Conservation (phyloP, 1,140 invertebrate genomes). For the Lordiphosa mommai region DNA sequence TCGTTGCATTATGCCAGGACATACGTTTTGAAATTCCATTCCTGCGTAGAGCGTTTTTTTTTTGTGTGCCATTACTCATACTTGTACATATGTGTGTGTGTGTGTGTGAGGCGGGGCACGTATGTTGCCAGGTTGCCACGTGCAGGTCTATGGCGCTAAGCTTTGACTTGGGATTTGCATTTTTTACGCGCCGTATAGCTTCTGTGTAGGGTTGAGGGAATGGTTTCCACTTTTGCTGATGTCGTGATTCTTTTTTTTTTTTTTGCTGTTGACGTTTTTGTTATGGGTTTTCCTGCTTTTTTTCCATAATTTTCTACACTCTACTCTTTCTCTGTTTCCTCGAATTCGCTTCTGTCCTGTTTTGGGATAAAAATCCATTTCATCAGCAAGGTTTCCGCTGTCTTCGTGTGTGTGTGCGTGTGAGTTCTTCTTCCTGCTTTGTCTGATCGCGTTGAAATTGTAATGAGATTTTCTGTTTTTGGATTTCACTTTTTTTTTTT, state of each 20-base stretch:
- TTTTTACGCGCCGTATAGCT: slow-evolving; percentile 61
- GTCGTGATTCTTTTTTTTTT: slow-evolving; percentile 48
- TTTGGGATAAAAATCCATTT: slow-evolving; percentile 77
- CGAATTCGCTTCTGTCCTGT: slow-evolving; percentile 49
- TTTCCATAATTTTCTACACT: slow-evolving; percentile 35
- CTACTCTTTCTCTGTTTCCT: slow-evolving; percentile 2
- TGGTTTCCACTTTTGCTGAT: slow-evolving; percentile 63
- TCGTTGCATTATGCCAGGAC: slow-evolving; percentile 70
- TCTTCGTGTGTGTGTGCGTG: slow-evolving; percentile 10
- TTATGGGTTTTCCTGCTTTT: slow-evolving; percentile 36
- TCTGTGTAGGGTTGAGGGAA: slow-evolving; percentile 3
- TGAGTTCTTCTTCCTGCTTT: slow-evolving; percentile 40
- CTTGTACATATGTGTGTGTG: slow-evolving; percentile 8
- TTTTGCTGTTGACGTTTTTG: slow-evolving; percentile 41
- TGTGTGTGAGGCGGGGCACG: not conserved
- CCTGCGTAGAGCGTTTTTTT: slow-evolving; percentile 51
- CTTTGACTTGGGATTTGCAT: slow-evolving; percentile 77
- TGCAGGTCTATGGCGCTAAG: slow-evolving; percentile 58
- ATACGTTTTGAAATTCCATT: slow-evolving; percentile 75
- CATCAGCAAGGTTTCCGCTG: slow-evolving; percentile 65
- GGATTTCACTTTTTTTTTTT: slow-evolving; percentile 1
- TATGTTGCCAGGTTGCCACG: slow-evolving; percentile 67
- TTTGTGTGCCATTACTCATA: slow-evolving; percentile 50
- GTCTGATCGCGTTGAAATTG: slow-evolving; percentile 75
- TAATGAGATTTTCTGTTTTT: slow-evolving; percentile 72